A percentile compares a stretch with the other conserved stretches of the same genome.
These are phyloP conservation scores for Phylloscopus collybita DNA, from an alignment of 2,797 vertebrate species.

Conservation along the genomic window DNA sequence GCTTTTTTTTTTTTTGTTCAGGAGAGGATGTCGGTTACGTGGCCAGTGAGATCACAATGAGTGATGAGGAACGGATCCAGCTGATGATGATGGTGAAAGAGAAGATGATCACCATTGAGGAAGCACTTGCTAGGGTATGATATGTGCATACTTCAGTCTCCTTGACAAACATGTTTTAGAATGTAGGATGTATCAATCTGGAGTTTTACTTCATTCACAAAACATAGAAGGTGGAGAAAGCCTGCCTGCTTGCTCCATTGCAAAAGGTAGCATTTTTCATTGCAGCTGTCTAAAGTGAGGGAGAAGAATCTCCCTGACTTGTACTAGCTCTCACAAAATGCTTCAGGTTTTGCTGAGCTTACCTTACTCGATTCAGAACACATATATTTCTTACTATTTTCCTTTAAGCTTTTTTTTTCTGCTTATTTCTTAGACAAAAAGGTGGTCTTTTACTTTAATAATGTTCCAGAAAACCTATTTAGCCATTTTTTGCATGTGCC, in stretches of 20 bases:
- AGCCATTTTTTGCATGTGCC: not conserved
- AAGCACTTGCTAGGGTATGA: conserved; percentile 95
- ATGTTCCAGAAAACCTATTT: not conserved
- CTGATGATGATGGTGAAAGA: conserved; percentile 99
- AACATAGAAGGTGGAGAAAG: not conserved
- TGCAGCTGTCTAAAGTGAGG: not conserved
- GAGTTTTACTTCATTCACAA: not conserved
- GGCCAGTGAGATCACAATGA: conserved; percentile 99
- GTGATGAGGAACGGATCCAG: conserved; percentile 96
- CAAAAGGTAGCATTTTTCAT: not conserved
- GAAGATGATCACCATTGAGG: conserved; percentile 99
- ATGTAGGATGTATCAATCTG: not conserved
- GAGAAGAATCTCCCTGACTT: not conserved
- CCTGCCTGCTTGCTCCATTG: not conserved
- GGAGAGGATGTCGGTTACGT: conserved; percentile 96
- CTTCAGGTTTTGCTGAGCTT: not conserved
- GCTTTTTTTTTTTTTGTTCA: conserved; percentile 60
- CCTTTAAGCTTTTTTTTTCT: not conserved
- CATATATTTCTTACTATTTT: not conserved
- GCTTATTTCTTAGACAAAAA: not conserved
- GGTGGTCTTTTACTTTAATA: not conserved
- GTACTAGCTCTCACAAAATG: not conserved
- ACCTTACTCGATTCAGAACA: not conserved
- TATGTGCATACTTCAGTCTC: not conserved
- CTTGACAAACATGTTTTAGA: not conserved